Evolutionary conservation across 2,888 invertebrate genomes (phyloP).

Genomic region (Cyrtodaria siliqua): DNA sequence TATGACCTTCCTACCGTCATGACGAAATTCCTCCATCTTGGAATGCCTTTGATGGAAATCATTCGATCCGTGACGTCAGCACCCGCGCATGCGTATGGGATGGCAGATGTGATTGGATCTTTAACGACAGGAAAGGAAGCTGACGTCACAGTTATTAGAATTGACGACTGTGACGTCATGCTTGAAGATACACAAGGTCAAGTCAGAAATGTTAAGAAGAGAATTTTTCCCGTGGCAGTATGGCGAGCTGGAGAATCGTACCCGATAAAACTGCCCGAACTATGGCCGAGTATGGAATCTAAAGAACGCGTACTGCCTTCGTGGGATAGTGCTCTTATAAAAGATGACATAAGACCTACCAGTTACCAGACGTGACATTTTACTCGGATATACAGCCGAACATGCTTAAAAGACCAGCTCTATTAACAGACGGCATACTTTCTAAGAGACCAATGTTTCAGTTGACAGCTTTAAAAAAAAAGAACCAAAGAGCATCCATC

Average conservation of each 20-base stretch:
- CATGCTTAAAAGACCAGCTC: too few species aligned
- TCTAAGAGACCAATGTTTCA: too few species aligned
- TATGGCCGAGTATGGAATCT: slow-evolving; percentile 61
- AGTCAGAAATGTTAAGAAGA: slow-evolving; percentile 58
- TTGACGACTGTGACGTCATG: slow-evolving; percentile 67
- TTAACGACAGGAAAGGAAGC: slow-evolving; percentile 71
- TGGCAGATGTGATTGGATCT: slow-evolving; percentile 62
- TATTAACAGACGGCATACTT: too few species aligned
- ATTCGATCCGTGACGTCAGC: slow-evolving; percentile 75
- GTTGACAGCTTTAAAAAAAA: too few species aligned
- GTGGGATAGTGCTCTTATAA: slow-evolving; percentile 16
- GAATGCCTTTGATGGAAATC: slow-evolving; percentile 79
- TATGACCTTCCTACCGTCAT: slow-evolving; percentile 80
- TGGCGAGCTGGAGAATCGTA: slow-evolving; percentile 70
- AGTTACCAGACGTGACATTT: too few species aligned
- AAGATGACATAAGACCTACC: not conserved
- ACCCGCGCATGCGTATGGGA: slow-evolving; percentile 75
- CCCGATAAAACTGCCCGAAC: slow-evolving; percentile 42
- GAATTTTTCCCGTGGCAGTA: slow-evolving; percentile 75
- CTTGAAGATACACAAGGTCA: slow-evolving; percentile 78
- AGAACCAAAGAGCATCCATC: too few species aligned
- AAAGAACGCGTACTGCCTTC: not conserved
- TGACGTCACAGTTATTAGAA: slow-evolving; percentile 78
- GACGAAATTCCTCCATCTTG: slow-evolving; percentile 80
- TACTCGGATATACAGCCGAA: too few species aligned